Base-by-base conservation (phyloP, 2,888 invertebrate species). In the Ophion ventricosus region DNA sequence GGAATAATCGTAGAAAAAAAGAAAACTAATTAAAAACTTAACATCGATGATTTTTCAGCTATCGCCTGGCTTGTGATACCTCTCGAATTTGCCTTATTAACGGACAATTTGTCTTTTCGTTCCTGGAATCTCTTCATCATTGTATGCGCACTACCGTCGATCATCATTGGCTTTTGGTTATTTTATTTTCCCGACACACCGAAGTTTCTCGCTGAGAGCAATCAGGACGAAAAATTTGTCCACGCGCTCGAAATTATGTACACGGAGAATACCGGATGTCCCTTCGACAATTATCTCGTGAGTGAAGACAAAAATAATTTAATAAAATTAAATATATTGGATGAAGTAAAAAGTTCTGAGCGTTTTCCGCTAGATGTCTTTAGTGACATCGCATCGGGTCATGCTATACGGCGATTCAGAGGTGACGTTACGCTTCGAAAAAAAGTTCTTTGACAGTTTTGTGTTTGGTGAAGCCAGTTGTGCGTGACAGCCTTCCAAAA, bases 41-140 rank as follows among this genome's bases (percentile, higher is more conserved):
- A 17, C 10, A 61, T 26, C 11, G 25, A 40, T 49, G 8, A 8
- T 61, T 56, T 92, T 93, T 40, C 92, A 96, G 97, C 95, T 89
- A 95, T 97, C 87, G 97, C 96, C 0, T 97, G 97, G 97, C 94
- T 95, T 20, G 95, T 96, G 89, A 97, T 97, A 90, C 97, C 97
- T 0, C 94, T 96, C 91, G 92, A 95, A 69, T 94, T 94, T 81
- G 95, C 96, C 87, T 94, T 95, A 84, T 94, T 95, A 79, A 94
- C 93, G 17, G 94, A 94, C 0, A 86, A 88, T 59, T 96, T 96
- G 93, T 95, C 95, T 4, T 97, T 96, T 92, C 95, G 96, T 86
- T 97, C 97, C 67, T 97, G 97, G 97, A 97, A 97, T 92, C 94
- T 97, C 89, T 97, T 97, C 93, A 96, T 97, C 14, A 95, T 96